phyloP scores from a whole-genome alignment of 2,113 vertebrate species.

The Drymodes brunneopygia region DNA sequence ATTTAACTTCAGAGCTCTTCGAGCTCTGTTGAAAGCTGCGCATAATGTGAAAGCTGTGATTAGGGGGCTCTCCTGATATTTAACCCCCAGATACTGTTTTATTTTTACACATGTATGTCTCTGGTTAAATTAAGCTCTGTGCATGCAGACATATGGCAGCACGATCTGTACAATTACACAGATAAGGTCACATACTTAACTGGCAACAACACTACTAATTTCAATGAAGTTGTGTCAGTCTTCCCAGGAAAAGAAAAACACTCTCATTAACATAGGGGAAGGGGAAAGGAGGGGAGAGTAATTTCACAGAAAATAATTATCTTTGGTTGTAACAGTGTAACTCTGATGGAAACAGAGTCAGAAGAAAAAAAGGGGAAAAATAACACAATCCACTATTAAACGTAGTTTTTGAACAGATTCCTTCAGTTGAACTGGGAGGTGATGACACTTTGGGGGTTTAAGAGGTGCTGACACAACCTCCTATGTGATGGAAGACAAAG shows the following conservation, averaged over 20 bases:
- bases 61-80: constrained; percentile 28
- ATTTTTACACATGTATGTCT: constrained; percentile 40
- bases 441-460: not conserved
- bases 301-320: constrained; percentile 37
- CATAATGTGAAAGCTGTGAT: not conserved
- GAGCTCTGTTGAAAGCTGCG: not conserved
- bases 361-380: not conserved
- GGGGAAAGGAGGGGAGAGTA: not conserved
- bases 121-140: constrained; percentile 42
- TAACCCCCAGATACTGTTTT: constrained; percentile 37
- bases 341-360: not conserved
- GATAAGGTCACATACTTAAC: constrained; percentile 58
- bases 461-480: not conserved
- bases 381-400: not conserved
- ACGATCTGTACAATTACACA: constrained; percentile 55
- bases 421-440: not conserved
- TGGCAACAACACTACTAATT: constrained; percentile 39
- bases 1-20: not conserved
- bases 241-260: not conserved
- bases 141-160: constrained; percentile 48
- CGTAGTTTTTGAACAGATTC: not conserved
- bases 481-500: not conserved
- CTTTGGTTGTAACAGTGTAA: not conserved
- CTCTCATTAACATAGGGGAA: constrained; percentile 4
- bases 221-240: constrained; percentile 52